Percentiles rank a stretch among this genome's conserved stretches.
Conservation (phyloP, 2,888 invertebrate species). For the Thysanoteuthis rhombus region DNA sequence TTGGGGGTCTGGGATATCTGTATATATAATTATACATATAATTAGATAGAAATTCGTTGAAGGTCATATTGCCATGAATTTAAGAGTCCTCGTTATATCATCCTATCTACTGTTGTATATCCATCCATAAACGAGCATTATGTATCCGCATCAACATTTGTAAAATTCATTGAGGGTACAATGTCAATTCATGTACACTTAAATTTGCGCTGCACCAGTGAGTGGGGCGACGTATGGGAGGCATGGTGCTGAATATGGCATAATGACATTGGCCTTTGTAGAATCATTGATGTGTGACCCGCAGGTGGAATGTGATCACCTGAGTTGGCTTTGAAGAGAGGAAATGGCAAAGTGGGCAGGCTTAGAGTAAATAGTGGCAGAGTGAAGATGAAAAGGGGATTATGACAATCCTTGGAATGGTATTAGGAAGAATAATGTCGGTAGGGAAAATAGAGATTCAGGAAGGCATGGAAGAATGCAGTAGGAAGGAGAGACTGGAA, state of each 20-base stretch:
- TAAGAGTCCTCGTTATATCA: no score
- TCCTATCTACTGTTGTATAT: no score
- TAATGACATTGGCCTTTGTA: not conserved
- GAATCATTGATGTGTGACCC: conserved; percentile 12
- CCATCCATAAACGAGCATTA: not conserved
- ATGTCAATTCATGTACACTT: not conserved
- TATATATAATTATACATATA: no score
- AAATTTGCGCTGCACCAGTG: not conserved
- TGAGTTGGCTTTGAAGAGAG: not conserved
- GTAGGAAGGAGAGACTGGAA: not conserved
- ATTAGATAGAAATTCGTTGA: no score
- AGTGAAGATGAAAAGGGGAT: not conserved
- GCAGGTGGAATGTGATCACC: not conserved
- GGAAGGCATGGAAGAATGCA: not conserved
- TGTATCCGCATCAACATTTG: not conserved
- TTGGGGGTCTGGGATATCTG: no score
- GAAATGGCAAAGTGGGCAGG: not conserved
- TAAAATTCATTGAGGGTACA: not conserved
- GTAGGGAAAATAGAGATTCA: not conserved
- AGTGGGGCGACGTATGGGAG: not conserved
- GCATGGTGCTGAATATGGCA: not conserved
- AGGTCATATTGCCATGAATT: no score
- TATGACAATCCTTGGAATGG: not conserved
- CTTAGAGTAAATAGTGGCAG: not conserved
- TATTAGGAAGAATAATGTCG: not conserved